phyloP scores from a whole-genome alignment of 2,113 vertebrate genomes.

The Chrysemys picta region DNA sequence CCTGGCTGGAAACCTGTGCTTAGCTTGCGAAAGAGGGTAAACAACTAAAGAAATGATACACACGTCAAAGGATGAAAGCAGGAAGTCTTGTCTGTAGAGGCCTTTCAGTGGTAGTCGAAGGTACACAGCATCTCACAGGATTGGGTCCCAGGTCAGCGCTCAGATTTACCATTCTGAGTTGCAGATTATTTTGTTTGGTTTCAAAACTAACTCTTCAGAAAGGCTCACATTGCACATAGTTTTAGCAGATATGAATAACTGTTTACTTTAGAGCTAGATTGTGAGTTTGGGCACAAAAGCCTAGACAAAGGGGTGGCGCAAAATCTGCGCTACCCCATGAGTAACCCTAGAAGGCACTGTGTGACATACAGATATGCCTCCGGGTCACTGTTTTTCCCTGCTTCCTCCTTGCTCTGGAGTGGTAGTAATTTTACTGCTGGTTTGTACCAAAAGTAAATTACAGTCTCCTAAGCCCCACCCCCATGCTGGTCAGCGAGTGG shows the following conservation, averaged over 20 bases:
- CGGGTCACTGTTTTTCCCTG: background rate
- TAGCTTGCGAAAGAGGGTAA: background rate
- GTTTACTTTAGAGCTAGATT: background rate
- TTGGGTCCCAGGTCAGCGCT: background rate
- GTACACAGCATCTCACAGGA: background rate
- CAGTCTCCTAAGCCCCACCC: background rate
- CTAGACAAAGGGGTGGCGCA: background rate
- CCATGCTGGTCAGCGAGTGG: background rate
- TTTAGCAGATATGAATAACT: background rate
- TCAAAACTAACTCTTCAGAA: background rate
- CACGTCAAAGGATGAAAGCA: background rate
- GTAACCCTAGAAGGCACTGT: background rate
- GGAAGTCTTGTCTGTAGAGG: background rate
- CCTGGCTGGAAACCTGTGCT: background rate
- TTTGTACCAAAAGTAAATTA: background rate
- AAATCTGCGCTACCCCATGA: background rate
- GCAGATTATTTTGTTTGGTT: background rate
- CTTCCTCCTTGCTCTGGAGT: conserved; percentile 1
- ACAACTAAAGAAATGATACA: background rate
- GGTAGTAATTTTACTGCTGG: background rate
- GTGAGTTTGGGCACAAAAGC: background rate
- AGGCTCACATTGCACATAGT: background rate
- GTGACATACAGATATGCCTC: background rate
- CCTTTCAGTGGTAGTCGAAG: background rate
- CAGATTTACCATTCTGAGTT: background rate